Evolutionary conservation across 2,113 vertebrate genomes (phyloP), one percentile per base, ranked within the genome.

Genomic region (Pipa parva): DNA sequence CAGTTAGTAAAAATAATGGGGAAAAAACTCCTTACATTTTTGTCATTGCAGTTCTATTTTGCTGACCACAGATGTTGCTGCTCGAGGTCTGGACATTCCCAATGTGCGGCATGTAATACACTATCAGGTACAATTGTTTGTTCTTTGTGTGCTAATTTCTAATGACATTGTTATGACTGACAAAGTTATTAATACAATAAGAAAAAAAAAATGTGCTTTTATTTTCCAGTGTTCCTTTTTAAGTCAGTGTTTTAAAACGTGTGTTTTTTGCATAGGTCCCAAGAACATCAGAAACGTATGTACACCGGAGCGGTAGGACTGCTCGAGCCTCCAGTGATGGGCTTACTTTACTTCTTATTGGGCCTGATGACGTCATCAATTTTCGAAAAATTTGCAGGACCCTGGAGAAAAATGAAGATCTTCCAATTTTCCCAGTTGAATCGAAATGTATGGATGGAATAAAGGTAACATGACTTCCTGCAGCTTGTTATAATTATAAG

Each of bases 31-130:
- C 42, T 28, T 46, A 3, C 24, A 45, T 45, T 45, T 8, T n/a
- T 60, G 37, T 25, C 28, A 61, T 75, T 58, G 73, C 82, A 99
- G 96, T 62, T 95, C 89, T 76, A 85, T 97, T 63, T 90, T 99
- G 22, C 84, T 99, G 74, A 97, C 97, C 17, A 99, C 97, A 51
- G 96, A 99, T 70, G 95, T 99, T 56, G 95, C 97, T 21, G 95
- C 97, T 68, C 89, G 95, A 76, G 97, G 97, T 39, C 89, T 99
- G 62, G 97, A 99, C 69, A 94, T 99, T 83, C 96, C 96, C 51
- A 82, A 94, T 10, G 91, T 99, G 22, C 90, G 96, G 59, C 92
- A 99, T 66, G 96, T 99, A 73, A 93, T 99, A 71, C 97, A 99
- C 78, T 99, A 99, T 81, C 95, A 99, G 92, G 97, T 97, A 76